A percentile compares a stretch with the other conserved stretches of the same genome.
These are phyloP conservation scores for Gasterosteus nipponicus DNA, from an alignment of 2,113 vertebrate genomes.

Conservation along the genomic window DNA sequence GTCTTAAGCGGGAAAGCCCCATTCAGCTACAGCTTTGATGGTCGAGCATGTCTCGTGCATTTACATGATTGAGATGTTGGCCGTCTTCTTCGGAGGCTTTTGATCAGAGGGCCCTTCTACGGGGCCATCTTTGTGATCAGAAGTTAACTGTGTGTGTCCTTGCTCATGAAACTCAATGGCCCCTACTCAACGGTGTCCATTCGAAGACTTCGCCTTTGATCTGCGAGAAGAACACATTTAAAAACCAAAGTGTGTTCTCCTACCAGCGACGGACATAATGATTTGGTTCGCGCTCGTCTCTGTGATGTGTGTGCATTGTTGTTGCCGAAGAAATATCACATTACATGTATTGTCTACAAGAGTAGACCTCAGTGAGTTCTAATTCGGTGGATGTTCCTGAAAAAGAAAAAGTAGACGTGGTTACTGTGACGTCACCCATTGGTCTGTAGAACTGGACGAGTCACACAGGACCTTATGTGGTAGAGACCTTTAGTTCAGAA, in stretches of 20 bases:
- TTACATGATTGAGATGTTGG: slow-evolving; percentile 53
- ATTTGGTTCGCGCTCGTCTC: slow-evolving; percentile 13
- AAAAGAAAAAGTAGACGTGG: slow-evolving; percentile 8
- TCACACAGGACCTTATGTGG: background rate
- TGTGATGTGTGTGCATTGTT: slow-evolving; percentile 11
- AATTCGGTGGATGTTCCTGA: slow-evolving; percentile 9
- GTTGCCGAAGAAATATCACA: slow-evolving; percentile 4
- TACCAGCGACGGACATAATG: slow-evolving; percentile 29
- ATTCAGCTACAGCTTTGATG: slow-evolving; percentile 70
- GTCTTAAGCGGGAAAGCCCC: slow-evolving; percentile 43
- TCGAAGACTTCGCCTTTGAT: slow-evolving; percentile 67
- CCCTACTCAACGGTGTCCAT: slow-evolving; percentile 51
- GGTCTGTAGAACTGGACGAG: background rate
- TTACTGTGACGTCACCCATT: background rate
- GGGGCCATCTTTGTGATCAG: slow-evolving; percentile 62
- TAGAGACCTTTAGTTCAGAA: background rate
- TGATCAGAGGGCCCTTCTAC: slow-evolving; percentile 64
- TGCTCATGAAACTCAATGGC: slow-evolving; percentile 69
- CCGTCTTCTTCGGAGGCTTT: slow-evolving; percentile 64
- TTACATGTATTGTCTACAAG: slow-evolving; percentile 23
- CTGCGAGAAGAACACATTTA: slow-evolving; percentile 58
- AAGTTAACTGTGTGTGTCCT: slow-evolving; percentile 61
- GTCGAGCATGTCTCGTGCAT: slow-evolving; percentile 53
- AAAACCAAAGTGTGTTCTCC: slow-evolving; percentile 63
- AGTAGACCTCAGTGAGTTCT: slow-evolving; percentile 15